These are phyloP conservation scores for Strix uralensis DNA, from an alignment of 2,113 vertebrate species.

Conservation along the genomic window DNA sequence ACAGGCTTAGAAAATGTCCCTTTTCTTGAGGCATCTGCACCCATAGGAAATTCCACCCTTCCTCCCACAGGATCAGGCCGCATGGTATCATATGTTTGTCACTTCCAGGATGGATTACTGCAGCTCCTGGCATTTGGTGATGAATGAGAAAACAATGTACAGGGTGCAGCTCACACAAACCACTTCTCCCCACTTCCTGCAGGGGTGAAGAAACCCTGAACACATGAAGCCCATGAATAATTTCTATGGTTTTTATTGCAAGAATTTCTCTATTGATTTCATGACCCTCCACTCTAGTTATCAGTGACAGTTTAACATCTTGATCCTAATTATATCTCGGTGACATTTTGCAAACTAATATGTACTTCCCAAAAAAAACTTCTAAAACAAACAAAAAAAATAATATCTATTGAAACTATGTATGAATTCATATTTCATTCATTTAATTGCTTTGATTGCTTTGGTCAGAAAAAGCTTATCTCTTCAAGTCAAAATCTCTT, in stretches of 20 bases:
- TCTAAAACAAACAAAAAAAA: neutral
- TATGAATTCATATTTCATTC: neutral
- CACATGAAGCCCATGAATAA: rapidly evolving
- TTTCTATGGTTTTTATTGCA: no score
- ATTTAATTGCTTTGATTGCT: neutral
- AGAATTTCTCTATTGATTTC: no score
- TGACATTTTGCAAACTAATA: neutral
- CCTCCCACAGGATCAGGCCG: constrained; percentile 21
- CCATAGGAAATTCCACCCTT: constrained; percentile 44
- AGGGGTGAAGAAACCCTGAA: neutral
- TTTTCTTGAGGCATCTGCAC: neutral
- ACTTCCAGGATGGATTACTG: constrained; percentile 55
- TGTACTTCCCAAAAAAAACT: neutral
- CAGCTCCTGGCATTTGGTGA: constrained; percentile 12
- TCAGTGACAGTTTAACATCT: neutral
- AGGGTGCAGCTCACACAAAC: neutral
- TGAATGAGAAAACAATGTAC: neutral
- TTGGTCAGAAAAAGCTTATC: neutral
- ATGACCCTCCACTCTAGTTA: neutral
- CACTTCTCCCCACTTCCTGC: constrained; percentile 14
- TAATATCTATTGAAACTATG: neutral
- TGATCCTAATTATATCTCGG: neutral
- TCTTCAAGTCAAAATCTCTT: neutral
- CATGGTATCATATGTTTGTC: neutral
- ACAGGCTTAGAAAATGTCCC: neutral